Percentiles rank a stretch among this genome's conserved stretches.
Evolutionary conservation across 2,113 vertebrate genomes (phyloP).

Genomic region (Passer montanus): DNA sequence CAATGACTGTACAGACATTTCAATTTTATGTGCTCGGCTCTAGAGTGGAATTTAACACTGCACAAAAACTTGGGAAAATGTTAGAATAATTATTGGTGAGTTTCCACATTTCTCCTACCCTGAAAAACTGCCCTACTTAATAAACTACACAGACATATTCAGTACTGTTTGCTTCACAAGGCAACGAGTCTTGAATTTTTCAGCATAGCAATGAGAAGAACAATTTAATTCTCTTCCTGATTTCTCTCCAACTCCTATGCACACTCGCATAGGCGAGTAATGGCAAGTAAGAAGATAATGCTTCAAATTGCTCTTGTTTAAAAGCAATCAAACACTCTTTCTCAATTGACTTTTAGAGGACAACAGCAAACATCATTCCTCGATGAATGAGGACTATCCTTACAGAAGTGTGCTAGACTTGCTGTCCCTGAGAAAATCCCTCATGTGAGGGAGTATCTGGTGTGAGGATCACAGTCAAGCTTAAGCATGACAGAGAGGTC

Average conservation of each 20-base stretch:
- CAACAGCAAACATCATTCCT: background rate
- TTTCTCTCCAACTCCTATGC: rapidly evolving
- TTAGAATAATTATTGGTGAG: background rate
- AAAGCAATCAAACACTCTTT: background rate
- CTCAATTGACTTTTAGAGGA: background rate
- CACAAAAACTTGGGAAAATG: background rate
- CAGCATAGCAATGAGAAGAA: background rate
- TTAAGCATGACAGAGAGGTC: background rate
- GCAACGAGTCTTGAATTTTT: background rate
- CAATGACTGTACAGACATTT: background rate
- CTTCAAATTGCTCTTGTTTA: background rate
- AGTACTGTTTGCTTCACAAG: background rate
- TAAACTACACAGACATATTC: background rate
- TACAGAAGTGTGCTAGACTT: background rate
- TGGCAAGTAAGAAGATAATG: background rate
- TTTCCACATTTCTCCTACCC: background rate
- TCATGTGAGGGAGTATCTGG: background rate
- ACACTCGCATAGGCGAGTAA: background rate
- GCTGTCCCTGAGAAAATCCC: background rate
- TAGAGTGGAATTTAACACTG: background rate
- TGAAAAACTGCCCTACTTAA: background rate
- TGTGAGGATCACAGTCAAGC: background rate
- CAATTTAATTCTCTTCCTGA: background rate
- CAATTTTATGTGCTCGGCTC: background rate
- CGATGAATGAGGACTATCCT: background rate